Evolutionary conservation across 2,797 vertebrate species (phyloP), one percentile per base, ranked within the genome.

Genomic region (Spinibarbus caldwelli): DNA sequence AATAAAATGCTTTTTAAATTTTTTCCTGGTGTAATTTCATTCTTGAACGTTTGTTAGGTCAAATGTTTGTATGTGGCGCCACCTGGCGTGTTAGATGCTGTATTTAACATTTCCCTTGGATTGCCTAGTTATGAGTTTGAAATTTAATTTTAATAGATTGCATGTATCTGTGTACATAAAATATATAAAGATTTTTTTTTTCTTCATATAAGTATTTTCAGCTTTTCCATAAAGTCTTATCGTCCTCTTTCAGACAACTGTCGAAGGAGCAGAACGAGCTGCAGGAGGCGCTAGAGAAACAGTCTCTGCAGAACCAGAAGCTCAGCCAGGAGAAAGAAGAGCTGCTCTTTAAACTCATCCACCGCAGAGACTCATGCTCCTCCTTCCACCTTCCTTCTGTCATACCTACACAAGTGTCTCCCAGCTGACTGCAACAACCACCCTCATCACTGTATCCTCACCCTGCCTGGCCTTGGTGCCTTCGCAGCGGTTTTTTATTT

Each of bases 311-410:
- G 6, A 92, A 93, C 83, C 96, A 94, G 62, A 96, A 92, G 78
- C 94, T 96, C 67, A 91, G 86, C 79, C 96, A 94, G 15, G 97
- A 99, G 87, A 98, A 98, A 80, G 97, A 99, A 86, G 95, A 99
- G 91, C 94, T 98, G 86, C 90, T 98, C 81, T 98, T 97, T 91
- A 96, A 96, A 0, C 91, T 97, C 87, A 91, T 96, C 0, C 95
- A 95, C 4, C 70, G 91, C 14, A 82, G 67, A 0, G 95, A 95
- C n/a, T 93, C 95, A 0, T 88, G 94, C 9, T 89, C 92, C 0
- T 86, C 94, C 78, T 95, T 96, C 87, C 92, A 95, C 41, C 88
- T 94, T 89, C 86, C 94, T 2, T 29, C 90, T 5, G 43, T 88
- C 67, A 85, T 92, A 68, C 75, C 92, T 76, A 88, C 91, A 9